Base-by-base conservation (phyloP, 2,888 invertebrate genomes). In the Formica aserva region DNA sequence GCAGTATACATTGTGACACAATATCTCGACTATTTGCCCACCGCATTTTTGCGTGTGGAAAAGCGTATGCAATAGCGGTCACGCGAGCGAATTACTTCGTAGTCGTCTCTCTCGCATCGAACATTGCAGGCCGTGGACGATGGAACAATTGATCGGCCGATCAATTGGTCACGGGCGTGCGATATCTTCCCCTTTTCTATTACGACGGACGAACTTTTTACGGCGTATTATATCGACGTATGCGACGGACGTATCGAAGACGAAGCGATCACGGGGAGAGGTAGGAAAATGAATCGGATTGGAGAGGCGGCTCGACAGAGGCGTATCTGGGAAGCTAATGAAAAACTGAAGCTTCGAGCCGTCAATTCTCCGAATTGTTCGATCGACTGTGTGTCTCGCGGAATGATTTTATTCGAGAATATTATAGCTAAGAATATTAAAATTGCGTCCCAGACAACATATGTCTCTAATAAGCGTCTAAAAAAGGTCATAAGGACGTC, bases 11-110 rank as follows among this genome's bases (percentile, higher is more conserved):
- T 18, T n/a, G 84, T 78, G 67, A 83, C 76, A 72, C 67, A 62
- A 63, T 71, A 81, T 83, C 77, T 71, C 41, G 71, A 87, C 71
- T 66, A 82, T 82, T 75, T 82, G n/a, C 45, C 11, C 74, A 78
- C 32, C 66, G 18, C 71, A 67, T 80, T 78, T 76, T 76, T 77
- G 71, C 77, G 67, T 80, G 63, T 45, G 38, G 60, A 83, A 74
- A 78, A 41, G 41, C 62, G 38, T 77, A 74, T 63, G 65, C 74
- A 80, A 69, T 76, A 55, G 22, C 26, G 48, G 60, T 87, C 80
- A 69, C 85, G 87, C 83, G 77, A 85, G n/a, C 67, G 29, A 35
- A 26, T 52, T 65, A 76, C 18, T 35, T 65, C 52, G 22, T 35
- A 55, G 82, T 83, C 45, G 82, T 80, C 72, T 63, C 32, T 63